These are phyloP conservation scores for Spicauda simplicius DNA, from an alignment of 2,888 invertebrate genomes.

Conservation along the genomic window DNA sequence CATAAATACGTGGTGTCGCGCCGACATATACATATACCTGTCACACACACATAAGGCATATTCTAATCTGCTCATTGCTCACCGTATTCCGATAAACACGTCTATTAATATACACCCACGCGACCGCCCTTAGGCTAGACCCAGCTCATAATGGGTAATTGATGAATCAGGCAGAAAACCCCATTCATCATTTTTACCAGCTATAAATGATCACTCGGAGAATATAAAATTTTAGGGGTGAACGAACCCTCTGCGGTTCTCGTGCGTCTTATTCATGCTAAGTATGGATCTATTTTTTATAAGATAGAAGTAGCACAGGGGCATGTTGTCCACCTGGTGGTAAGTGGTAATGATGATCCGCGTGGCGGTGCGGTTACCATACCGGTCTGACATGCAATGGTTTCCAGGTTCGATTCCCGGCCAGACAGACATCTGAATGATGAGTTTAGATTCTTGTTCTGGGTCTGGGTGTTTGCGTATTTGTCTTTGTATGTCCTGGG, in stretches of 20 bases:
- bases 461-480: too few relatives aligned
- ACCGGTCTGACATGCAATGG: too few relatives aligned
- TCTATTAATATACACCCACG: conserved; percentile 30
- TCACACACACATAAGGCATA: neutral
- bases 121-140: neutral
- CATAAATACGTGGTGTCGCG: too few relatives aligned
- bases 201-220: conserved; percentile 4
- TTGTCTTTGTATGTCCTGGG: too few relatives aligned
- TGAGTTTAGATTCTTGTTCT: too few relatives aligned
- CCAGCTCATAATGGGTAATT: conserved; percentile 17
- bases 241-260: neutral
- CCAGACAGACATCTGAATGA: too few relatives aligned
- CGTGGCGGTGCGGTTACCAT: too few relatives aligned
- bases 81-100: conserved; percentile 18
- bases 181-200: conserved; percentile 25
- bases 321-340: too few relatives aligned
- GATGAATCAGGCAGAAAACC: conserved; percentile 29
- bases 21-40: neutral
- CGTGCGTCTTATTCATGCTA: neutral
- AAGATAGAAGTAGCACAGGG: too few relatives aligned
- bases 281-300: too few relatives aligned
- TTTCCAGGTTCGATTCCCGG: too few relatives aligned
- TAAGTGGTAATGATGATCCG: too few relatives aligned
- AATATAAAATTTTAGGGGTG: neutral
- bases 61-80: conserved; percentile 11